Conservation (phyloP, 2,113 vertebrate genomes). For the Puffinus mauretanicus region DNA sequence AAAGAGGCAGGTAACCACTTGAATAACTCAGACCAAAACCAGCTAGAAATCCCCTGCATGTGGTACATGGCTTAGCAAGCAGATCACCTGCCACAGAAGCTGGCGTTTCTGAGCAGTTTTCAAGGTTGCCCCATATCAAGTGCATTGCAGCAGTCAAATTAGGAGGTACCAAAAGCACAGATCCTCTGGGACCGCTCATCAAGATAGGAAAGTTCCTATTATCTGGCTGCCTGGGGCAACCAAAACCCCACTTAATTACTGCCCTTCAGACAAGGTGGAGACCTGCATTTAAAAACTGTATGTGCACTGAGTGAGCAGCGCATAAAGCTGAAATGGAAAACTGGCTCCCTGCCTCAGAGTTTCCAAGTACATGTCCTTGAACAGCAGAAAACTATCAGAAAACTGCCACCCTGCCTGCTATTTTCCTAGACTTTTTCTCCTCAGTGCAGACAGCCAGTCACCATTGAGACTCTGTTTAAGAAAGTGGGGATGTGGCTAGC, state of each 20-base stretch:
- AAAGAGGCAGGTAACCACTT: background rate
- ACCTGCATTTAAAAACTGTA: conserved; percentile 35
- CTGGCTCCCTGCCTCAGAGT: conserved; percentile 30
- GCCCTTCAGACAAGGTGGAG: conserved; percentile 61
- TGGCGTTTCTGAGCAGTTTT: background rate
- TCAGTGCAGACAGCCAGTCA: background rate
- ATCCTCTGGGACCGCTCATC: conserved; percentile 49
- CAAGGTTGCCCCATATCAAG: background rate
- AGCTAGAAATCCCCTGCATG: background rate
- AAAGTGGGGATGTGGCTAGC: background rate
- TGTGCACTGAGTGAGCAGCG: background rate
- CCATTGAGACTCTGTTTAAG: background rate
- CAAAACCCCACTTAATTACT: conserved; percentile 54
- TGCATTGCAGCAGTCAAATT: conserved; percentile 5
- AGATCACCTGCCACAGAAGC: background rate
- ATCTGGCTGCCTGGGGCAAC: conserved; percentile 59
- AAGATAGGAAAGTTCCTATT: conserved; percentile 57
- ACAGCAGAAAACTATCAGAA: background rate
- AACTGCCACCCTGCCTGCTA: background rate
- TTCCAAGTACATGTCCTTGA: conserved; percentile 17
- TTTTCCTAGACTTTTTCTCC: background rate
- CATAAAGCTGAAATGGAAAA: conserved; percentile 43
- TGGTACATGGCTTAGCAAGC: background rate
- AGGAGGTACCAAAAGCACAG: conserved; percentile 17
- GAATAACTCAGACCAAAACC: background rate